Evolutionary conservation across 1,140 invertebrate species (phyloP).

Genomic region (Zophobas atratus): DNA sequence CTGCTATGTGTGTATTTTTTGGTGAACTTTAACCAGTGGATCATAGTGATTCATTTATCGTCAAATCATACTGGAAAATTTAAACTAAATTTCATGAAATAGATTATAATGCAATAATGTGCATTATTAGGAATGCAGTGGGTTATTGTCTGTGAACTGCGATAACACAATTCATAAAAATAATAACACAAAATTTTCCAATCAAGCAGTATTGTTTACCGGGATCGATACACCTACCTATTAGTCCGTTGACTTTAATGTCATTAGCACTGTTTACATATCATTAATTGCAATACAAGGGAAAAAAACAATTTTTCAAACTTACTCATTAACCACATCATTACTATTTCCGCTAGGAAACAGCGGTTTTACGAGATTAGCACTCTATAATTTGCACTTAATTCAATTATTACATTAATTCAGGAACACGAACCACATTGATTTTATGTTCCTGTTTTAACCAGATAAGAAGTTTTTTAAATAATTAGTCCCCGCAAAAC

Average conservation of each 20-base stretch:
- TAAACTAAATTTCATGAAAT: too few relatives aligned
- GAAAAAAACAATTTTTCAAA: slow-evolving; percentile 1
- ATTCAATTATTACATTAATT: slow-evolving; percentile 48
- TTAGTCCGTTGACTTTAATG: not conserved
- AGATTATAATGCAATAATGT: too few relatives aligned
- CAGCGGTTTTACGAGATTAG: slow-evolving; percentile 44
- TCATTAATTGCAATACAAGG: not conserved
- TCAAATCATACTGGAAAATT: too few relatives aligned
- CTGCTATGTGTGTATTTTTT: too few relatives aligned
- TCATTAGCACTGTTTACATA: slow-evolving; percentile 17
- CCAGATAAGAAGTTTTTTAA: slow-evolving; percentile 34
- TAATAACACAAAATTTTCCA: slow-evolving; percentile 7
- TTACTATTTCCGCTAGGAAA: slow-evolving; percentile 47
- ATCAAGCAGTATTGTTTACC: not conserved
- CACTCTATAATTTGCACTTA: slow-evolving; percentile 44
- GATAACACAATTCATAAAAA: too few relatives aligned
- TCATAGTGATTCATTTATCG: too few relatives aligned
- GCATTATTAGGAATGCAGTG: not conserved
- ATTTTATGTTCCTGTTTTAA: slow-evolving; percentile 43
- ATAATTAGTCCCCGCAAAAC: slow-evolving; percentile 21
- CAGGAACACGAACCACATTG: slow-evolving; percentile 48
- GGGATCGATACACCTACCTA: not conserved
- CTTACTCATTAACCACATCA: not conserved
- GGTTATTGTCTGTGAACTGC: not conserved
- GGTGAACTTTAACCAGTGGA: too few relatives aligned